Evolutionary conservation across 2,888 invertebrate species (phyloP).

Genomic region (Aromia moschata): DNA sequence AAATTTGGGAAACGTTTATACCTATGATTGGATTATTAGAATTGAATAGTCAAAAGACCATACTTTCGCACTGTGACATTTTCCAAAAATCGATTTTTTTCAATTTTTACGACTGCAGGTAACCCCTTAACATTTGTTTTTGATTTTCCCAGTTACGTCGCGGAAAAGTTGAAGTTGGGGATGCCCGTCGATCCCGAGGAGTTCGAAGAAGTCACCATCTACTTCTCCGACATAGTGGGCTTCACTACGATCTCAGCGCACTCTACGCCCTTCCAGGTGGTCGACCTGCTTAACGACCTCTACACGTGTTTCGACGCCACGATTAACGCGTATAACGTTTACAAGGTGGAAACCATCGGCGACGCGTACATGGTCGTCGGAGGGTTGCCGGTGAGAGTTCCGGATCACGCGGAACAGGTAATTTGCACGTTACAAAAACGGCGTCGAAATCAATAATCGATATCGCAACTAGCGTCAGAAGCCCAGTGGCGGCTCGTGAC

Average conservation of each 20-base stretch:
- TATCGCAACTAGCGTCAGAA: too few relatives aligned
- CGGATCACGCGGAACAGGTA: constrained; percentile 79
- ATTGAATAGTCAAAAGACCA: too few relatives aligned
- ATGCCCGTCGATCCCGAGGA: constrained; percentile 93
- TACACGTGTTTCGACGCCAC: constrained; percentile 95
- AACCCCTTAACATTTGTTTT: too few relatives aligned
- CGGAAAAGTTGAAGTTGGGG: constrained; percentile 90
- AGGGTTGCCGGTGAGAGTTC: constrained; percentile 80
- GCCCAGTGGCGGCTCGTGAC: too few relatives aligned
- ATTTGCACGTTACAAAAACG: too few relatives aligned
- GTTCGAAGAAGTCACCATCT: constrained; percentile 91
- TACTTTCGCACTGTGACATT: too few relatives aligned
- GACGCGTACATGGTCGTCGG: constrained; percentile 97
- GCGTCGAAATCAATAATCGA: too few relatives aligned
- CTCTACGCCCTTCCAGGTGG: constrained; percentile 89
- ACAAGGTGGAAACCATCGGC: constrained; percentile 95
- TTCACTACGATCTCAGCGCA: constrained; percentile 93
- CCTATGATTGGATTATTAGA: too few relatives aligned
- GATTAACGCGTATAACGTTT: constrained; percentile 89
- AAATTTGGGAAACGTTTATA: too few relatives aligned
- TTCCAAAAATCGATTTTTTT: too few relatives aligned
- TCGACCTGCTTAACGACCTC: constrained; percentile 89
- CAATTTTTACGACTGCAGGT: too few relatives aligned
- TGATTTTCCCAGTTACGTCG: constrained; percentile 81
- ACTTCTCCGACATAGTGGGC: constrained; percentile 94